These are phyloP conservation scores for Artemia sinica DNA, from an alignment of 2,888 invertebrate species.

Conservation along the genomic window DNA sequence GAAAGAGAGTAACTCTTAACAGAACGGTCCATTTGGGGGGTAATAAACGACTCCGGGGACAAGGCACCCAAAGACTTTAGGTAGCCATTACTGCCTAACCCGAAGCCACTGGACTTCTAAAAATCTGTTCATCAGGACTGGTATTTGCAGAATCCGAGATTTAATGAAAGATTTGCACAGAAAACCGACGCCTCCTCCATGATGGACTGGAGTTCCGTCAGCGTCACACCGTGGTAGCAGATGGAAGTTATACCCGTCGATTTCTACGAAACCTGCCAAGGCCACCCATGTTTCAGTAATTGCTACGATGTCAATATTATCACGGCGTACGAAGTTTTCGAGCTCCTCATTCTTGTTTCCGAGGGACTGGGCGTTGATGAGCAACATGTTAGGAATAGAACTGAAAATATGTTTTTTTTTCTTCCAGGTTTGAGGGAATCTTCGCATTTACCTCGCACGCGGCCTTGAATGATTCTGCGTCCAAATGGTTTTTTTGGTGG, in stretches of 20 bases:
- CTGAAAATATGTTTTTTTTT: neutral
- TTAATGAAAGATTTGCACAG: no score
- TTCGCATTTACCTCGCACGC: neutral
- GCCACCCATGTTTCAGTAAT: neutral
- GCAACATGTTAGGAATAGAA: no score
- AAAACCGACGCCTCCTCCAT: no score
- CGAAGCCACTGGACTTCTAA: neutral
- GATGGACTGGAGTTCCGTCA: no score
- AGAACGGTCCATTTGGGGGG: no score
- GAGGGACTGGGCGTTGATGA: neutral
- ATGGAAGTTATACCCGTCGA: no score
- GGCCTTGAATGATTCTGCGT: slow-evolving; percentile 1
- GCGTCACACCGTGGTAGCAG: no score
- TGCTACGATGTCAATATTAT: neutral
- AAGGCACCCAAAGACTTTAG: neutral
- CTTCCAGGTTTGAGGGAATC: neutral
- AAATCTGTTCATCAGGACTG: neutral
- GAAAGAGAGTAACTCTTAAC: neutral
- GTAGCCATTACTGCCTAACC: neutral
- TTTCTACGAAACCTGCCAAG: no score
- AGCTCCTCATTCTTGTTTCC: no score
- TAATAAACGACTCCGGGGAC: neutral
- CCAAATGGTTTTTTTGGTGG: neutral
- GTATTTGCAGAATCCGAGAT: neutral
- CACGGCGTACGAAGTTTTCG: no score